Evolutionary conservation across 2,888 invertebrate genomes (phyloP).

Genomic region (Drosophila longiperda): DNA sequence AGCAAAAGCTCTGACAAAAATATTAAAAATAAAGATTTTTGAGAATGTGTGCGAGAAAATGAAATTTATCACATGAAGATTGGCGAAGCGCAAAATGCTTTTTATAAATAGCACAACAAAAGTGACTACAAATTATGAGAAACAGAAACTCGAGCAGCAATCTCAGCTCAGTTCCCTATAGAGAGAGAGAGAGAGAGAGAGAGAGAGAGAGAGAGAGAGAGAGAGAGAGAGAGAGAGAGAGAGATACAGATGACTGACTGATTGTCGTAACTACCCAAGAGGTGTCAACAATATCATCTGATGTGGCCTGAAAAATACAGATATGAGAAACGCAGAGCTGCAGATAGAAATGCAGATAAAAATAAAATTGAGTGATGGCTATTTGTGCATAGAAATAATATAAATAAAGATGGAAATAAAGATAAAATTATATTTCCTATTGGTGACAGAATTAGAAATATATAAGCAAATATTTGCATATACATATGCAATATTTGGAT

Average conservation of each 20-base stretch:
- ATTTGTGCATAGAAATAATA: neutral
- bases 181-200: conserved; percentile 4
- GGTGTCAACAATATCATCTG: conserved; percentile 61
- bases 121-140: conserved; percentile 54
- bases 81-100: conserved; percentile 49
- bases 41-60: conserved; percentile 11
- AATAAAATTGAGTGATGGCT: neutral
- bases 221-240: neutral
- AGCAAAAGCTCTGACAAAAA: neutral
- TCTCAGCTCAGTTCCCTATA: neutral
- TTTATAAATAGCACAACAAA: conserved; percentile 58
- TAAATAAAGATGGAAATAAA: neutral
- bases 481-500: too few relatives aligned
- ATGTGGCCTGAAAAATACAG: conserved; percentile 7
- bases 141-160: conserved; percentile 19
- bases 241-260: conserved; percentile 11
- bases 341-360: conserved; percentile 7
- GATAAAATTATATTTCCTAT: neutral
- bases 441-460: neutral
- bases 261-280: conserved; percentile 40
- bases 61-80: conserved; percentile 19
- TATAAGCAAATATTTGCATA: neutral
- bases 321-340: conserved; percentile 5
- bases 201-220: neutral
- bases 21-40: neutral